Base-by-base conservation (phyloP, 2,888 invertebrate genomes). In the Cosmia pyralina region DNA sequence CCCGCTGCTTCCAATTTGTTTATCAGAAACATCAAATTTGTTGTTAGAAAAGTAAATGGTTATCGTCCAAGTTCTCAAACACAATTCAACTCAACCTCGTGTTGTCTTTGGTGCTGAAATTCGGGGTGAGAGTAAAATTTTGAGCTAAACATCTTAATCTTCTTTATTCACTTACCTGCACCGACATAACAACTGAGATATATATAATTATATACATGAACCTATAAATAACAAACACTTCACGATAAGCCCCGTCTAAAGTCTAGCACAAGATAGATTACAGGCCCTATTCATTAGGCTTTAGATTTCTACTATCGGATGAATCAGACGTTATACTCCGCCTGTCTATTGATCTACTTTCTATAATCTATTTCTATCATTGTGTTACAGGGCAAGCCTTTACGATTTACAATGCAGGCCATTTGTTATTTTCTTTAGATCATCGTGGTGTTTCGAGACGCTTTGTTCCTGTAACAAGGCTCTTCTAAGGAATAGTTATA, bases 221-320 rank as follows among this genome's bases (percentile, higher is more conserved):
- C n/a, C n/a, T n/a, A n/a, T n/a, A n/a, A n/a, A n/a, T n/a, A n/a
- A n/a, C n/a, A n/a, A n/a, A n/a, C n/a, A n/a, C 28, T 60, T 48
- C 65, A 69, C 22, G 50, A 72, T 77, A 65, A 52, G 17, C 34
- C 41, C 28, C 28, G 11, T 52, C 34, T 59, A 50, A 77, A 34
- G n/a, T 69, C 28, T 17, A 69, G 50, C 13, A 11, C 17, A 13
- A 28, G n/a, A n/a, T 41, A 79, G 44, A 57, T 79, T 60, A 55
- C 22, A 65, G 58, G 17, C 50, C 59, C 63, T 55, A 57, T 77
- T 77, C 50, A 65, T 73, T 80, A 48, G 15, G 44, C 55, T 74
- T 50, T 55, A 72, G 34, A 46, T 66, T 50, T 62, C 38, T 62
- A 57, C 57, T 58, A 81, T 63, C 46, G 10, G 60, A 58, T 64